phyloP scores from a whole-genome alignment of 92 coral and sea anemone species.

The Porites lobata region DNA sequence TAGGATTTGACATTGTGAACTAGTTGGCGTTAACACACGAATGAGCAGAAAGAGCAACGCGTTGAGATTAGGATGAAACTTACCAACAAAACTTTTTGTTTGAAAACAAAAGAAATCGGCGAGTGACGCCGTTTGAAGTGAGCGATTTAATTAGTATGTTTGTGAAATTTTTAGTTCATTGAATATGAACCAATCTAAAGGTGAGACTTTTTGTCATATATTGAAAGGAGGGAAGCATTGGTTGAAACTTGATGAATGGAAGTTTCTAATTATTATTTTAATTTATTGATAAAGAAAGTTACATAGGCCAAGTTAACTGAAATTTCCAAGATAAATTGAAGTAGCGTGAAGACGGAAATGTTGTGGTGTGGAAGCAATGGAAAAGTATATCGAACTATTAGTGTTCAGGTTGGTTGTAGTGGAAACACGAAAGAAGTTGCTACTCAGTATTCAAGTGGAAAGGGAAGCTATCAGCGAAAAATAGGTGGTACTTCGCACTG shows the following conservation, averaged over 20 bases:
- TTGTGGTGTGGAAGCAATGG: background rate
- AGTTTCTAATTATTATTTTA: background rate
- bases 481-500: background rate
- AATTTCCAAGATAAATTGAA: background rate
- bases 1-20: conserved; percentile 16
- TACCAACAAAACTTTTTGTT: background rate
- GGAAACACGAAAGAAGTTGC: background rate
- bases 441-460: conserved; percentile 1
- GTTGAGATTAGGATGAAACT: no score
- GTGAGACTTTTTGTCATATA: background rate
- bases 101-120: background rate
- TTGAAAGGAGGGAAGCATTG: no score
- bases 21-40: background rate
- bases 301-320: no score
- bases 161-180: conserved; percentile 20
- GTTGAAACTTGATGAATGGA: background rate
- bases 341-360: background rate
- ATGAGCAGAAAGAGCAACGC: background rate
- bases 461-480: conserved; percentile 20
- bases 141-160: background rate
- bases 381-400: background rate
- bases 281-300: no score
- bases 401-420: background rate
- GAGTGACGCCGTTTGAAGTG: background rate
- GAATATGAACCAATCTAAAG: background rate